Conservation (phyloP, 2,888 invertebrate genomes). For the Oxyscelio sp. region DNA sequence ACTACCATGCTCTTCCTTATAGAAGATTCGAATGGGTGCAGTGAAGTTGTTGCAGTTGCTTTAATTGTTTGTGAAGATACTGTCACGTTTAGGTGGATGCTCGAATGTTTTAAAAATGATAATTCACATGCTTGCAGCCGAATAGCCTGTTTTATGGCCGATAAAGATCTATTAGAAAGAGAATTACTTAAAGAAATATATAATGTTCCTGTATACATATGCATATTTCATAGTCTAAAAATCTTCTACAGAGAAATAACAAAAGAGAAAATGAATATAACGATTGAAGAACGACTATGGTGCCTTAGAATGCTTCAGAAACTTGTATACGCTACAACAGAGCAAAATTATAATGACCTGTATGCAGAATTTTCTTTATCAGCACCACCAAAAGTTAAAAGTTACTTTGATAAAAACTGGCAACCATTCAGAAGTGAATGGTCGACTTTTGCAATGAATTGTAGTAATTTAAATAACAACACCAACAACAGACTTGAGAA, state of each 20-base stretch:
- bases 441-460: no score
- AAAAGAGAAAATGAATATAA: slow-evolving; percentile 14
- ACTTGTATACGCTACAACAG: slow-evolving; percentile 3
- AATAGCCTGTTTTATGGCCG: slow-evolving; percentile 68
- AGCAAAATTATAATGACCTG: slow-evolving; percentile 5
- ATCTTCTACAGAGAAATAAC: slow-evolving; percentile 27
- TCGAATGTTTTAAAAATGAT: slow-evolving; percentile 50
- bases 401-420: slow-evolving; percentile 36
- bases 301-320: slow-evolving; percentile 24
- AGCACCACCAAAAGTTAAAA: neutral
- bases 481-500: no score
- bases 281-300: neutral
- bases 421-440: slow-evolving; percentile 21
- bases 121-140: slow-evolving; percentile 13
- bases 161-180: slow-evolving; percentile 63
- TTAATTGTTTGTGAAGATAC: slow-evolving; percentile 59
- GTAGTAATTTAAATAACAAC: no score
- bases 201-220: slow-evolving; percentile 13
- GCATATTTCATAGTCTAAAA: slow-evolving; percentile 38
- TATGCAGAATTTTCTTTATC: slow-evolving; percentile 20
- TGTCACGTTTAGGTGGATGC: slow-evolving; percentile 57
- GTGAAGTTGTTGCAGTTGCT: slow-evolving; percentile 56
- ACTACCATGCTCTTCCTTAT: slow-evolving; percentile 35
- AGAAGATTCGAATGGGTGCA: slow-evolving; percentile 58
- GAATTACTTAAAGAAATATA: slow-evolving; percentile 29